Evolutionary conservation across 2,888 invertebrate species (phyloP).

Genomic region (Diaperis boleti): DNA sequence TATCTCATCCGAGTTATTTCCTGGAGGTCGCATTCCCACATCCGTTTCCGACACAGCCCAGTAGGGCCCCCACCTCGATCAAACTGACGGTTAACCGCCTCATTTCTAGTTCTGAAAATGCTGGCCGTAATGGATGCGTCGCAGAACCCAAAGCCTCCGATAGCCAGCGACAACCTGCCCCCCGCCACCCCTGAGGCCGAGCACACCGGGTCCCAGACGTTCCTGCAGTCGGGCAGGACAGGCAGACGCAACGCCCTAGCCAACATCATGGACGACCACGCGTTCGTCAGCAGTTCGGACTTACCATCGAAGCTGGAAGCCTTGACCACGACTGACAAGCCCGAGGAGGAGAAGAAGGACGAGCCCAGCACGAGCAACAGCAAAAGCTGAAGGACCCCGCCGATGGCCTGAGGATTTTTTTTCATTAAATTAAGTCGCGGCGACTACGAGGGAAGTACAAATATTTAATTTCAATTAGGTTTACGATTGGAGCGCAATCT

Average conservation of each 20-base stretch:
- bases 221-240: conserved; percentile 86
- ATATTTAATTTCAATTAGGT: conserved; percentile 22
- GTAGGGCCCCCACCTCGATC: not conserved
- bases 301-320: conserved; percentile 81
- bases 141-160: conserved; percentile 49
- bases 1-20: no score
- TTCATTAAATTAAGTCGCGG: conserved; percentile 22
- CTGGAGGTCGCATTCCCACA: no score
- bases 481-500: conserved; percentile 13
- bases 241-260: conserved; percentile 91
- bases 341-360: no score
- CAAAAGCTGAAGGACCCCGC: conserved; percentile 25
- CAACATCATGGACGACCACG: conserved; percentile 78
- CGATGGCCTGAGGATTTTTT: conserved; percentile 6
- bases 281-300: conserved; percentile 80
- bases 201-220: conserved; percentile 68
- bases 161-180: conserved; percentile 42
- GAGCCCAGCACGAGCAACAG: no score
- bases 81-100: no score
- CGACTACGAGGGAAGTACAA: conserved; percentile 29
- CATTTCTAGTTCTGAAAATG: conserved; percentile 64
- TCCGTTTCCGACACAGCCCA: not conserved
- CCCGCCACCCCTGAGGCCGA: conserved; percentile 50
- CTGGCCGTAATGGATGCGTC: conserved; percentile 65
- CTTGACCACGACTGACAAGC: conserved; percentile 69